Evolutionary conservation across 1,140 invertebrate species (phyloP).

Genomic region (Rhopalosiphum maidis): DNA sequence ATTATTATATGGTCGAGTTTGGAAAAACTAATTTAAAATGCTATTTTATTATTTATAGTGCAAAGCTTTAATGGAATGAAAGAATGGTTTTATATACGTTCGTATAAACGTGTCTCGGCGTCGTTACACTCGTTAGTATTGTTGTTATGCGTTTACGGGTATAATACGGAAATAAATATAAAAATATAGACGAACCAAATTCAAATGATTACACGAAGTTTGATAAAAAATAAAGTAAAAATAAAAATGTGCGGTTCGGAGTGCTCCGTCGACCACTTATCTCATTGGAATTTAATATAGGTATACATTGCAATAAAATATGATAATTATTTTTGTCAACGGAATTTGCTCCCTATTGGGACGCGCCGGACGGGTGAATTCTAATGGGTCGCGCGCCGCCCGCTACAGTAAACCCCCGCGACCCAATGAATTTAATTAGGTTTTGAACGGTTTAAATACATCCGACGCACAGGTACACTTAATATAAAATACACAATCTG

Average conservation of each 20-base stretch:
- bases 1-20: neutral
- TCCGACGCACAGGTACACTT: neutral
- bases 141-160: neutral
- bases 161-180: neutral
- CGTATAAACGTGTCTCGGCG: constrained; percentile 15
- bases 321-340: neutral
- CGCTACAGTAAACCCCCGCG: neutral
- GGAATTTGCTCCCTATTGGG: neutral
- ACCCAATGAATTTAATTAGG: neutral
- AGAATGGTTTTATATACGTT: neutral
- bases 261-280: neutral
- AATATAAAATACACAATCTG: neutral
- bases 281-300: neutral
- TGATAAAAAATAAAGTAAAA: neutral
- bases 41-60: constrained; percentile 38
- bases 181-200: neutral
- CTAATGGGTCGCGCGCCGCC: neutral
- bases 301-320: neutral
- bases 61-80: constrained; percentile 6
- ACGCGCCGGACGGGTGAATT: neutral
- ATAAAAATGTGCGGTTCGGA: neutral
- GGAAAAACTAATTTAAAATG: constrained; percentile 16
- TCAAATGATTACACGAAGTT: neutral
- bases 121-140: neutral
- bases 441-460: neutral